Percentiles rank a stretch among this genome's conserved stretches.
Conservation (phyloP, 1,140 invertebrate genomes). For the Eciton burchellii region DNA sequence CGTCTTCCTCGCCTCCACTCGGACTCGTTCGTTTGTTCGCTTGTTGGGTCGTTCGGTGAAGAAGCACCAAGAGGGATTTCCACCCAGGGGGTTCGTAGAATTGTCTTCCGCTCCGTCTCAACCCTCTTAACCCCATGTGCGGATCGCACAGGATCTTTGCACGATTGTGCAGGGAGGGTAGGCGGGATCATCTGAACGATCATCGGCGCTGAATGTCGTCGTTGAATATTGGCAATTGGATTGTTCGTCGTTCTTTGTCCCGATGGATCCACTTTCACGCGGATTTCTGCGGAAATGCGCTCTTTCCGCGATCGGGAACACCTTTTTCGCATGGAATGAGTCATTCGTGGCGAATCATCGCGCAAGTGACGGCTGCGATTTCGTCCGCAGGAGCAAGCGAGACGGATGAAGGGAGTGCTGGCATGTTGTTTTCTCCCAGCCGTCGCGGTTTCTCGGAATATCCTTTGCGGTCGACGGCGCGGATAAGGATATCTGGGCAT, state of each 20-base stretch:
- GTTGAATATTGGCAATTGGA: neutral
- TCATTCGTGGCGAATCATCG: slow-evolving; percentile 60
- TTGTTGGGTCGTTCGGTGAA: slow-evolving; percentile 44
- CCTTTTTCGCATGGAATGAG: slow-evolving; percentile 74
- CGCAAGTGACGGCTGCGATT: slow-evolving; percentile 12
- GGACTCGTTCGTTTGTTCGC: slow-evolving; percentile 15
- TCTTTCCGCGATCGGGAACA: slow-evolving; percentile 43
- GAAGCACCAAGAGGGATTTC: slow-evolving; percentile 33
- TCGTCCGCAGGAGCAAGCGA: slow-evolving; percentile 7
- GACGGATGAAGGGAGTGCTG: slow-evolving; percentile 33
- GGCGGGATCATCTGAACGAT: neutral
- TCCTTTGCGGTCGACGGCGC: slow-evolving; percentile 71
- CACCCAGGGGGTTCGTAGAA: slow-evolving; percentile 32
- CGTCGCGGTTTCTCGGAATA: slow-evolving; percentile 71
- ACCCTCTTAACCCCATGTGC: slow-evolving; percentile 13
- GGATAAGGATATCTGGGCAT: slow-evolving; percentile 70
- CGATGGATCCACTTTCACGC: neutral
- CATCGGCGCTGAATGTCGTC: too few species aligned
- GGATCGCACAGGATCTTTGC: neutral
- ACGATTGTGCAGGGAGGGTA: neutral
- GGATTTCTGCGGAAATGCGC: neutral
- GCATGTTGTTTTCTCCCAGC: slow-evolving; percentile 59
- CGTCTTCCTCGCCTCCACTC: slow-evolving; percentile 59
- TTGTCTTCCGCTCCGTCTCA: slow-evolving; percentile 10
- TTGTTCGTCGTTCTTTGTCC: neutral